Evolutionary conservation across 2,113 vertebrate genomes (phyloP).

Genomic region (Ctenodactylus gundi): DNA sequence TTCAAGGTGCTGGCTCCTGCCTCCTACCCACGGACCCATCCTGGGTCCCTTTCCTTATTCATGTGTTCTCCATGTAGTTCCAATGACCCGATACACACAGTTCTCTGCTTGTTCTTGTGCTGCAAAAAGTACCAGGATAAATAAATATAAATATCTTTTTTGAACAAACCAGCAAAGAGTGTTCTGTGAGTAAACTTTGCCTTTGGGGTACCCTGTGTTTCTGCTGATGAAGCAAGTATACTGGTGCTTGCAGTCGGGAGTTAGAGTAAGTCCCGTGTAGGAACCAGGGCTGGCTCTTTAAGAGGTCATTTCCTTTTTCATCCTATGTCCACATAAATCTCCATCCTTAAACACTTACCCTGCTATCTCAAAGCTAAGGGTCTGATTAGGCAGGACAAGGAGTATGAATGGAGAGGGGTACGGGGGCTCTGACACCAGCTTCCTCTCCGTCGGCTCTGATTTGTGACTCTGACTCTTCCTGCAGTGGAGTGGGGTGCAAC

Average conservation of each 20-base stretch:
- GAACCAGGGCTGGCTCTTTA: neutral
- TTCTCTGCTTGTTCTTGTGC: neutral
- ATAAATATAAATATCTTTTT: neutral
- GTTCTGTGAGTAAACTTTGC: neutral
- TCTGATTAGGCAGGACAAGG: neutral
- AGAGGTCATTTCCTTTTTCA: neutral
- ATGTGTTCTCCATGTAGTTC: too few species aligned
- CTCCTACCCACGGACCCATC: too few species aligned
- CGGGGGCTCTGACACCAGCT: neutral
- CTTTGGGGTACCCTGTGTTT: neutral
- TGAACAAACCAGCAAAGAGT: neutral
- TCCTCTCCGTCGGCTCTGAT: neutral
- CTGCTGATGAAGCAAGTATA: neutral
- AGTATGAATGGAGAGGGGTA: neutral
- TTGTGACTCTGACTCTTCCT: neutral
- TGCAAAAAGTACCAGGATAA: too few species aligned
- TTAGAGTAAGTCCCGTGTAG: neutral
- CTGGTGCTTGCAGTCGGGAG: too few species aligned
- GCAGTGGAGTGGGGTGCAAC: constrained; percentile 85
- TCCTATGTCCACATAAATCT: neutral
- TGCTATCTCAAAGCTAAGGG: neutral
- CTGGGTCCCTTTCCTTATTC: too few species aligned
- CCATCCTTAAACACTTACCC: neutral
- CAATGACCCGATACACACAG: neutral
- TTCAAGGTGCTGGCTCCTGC: too few species aligned